Base-by-base conservation (phyloP, 2,888 invertebrate genomes). In the Octodonta nipae region DNA sequence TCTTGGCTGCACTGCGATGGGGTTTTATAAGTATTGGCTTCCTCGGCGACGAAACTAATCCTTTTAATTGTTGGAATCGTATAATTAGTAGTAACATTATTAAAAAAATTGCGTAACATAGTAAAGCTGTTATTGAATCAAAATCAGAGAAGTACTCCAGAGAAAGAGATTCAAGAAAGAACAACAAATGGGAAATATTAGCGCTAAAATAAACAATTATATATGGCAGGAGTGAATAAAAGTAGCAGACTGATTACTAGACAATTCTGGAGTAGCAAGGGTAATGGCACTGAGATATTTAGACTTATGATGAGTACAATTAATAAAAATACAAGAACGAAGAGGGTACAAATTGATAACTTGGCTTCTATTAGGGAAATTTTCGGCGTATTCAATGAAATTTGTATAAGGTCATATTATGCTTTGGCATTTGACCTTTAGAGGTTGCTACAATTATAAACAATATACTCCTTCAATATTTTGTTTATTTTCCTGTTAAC, bases 401-500 rank as follows among this genome's bases (percentile, higher is more conserved):
- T 15, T 28, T 13, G 28, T 13, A 28, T 28, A 7, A 28, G 15
- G 15, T 28, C 14, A 2, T 28, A 28, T 28, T 28, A 14, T 15
- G 15, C 28, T 28, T 28, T 2, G 8, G 15, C 28, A 28, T 28
- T 15, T 15, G n/a, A n/a, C n/a, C n/a, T n/a, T n/a, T n/a, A n/a
- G n/a, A n/a, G n/a, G n/a, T 27, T 13, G 27, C 11, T 28, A 15
- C 24, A 6, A 11, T 5, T 33, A 28, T 15, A 7, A 27, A 33
- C 22, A 28, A 14, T 28, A 33, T 15, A 33, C 28, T 10, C 24
- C 33, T 17, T n/a, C n/a, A n/a, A n/a, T n/a, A n/a, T n/a, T n/a
- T n/a, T n/a, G n/a, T n/a, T n/a, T n/a, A n/a, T n/a, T n/a, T n/a
- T n/a, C n/a, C n/a, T n/a, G n/a, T n/a, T n/a, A n/a, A n/a, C n/a